Evolutionary conservation across 92 coral and sea anemone genomes (phyloP).

Genomic region (Pocillopora meandrina): DNA sequence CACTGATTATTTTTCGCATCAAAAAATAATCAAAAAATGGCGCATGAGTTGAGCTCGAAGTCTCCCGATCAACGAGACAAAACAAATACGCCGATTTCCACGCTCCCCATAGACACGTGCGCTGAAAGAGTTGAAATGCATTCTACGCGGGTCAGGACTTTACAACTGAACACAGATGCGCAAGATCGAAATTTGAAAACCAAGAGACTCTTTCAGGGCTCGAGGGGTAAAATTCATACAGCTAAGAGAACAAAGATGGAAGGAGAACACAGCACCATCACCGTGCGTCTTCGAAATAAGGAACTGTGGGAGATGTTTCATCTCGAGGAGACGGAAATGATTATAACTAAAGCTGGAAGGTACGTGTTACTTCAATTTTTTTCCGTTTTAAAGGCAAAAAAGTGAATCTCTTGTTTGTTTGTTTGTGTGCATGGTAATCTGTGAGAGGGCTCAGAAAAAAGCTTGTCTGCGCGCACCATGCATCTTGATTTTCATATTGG

Average conservation of each 20-base stretch:
- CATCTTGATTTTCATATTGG: neutral
- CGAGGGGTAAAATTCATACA: neutral
- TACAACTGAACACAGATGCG: conserved; percentile 25
- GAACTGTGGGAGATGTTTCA: conserved; percentile 79
- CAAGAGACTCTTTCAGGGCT: conserved; percentile 14
- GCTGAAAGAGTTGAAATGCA: neutral
- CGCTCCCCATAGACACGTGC: conserved; percentile 35
- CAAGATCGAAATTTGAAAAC: conserved; percentile 32
- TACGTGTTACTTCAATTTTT: neutral
- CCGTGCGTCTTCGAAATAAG: conserved; percentile 66
- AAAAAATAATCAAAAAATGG: neutral
- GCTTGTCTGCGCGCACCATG: neutral
- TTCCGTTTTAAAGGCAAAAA: neutral
- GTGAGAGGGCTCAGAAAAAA: neutral
- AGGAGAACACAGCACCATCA: conserved; percentile 38
- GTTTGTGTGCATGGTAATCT: neutral
- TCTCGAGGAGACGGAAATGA: conserved; percentile 85
- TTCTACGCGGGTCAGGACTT: conserved; percentile 31
- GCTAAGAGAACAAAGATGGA: conserved; percentile 16
- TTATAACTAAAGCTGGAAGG: conserved; percentile 92
- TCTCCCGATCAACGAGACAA: neutral
- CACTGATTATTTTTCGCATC: neutral
- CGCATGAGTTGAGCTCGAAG: conserved; percentile 1
- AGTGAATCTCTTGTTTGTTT: neutral
- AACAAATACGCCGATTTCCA: conserved; percentile 18